phyloP scores from a whole-genome alignment of 2,888 invertebrate species.

The Acronicta aceris region DNA sequence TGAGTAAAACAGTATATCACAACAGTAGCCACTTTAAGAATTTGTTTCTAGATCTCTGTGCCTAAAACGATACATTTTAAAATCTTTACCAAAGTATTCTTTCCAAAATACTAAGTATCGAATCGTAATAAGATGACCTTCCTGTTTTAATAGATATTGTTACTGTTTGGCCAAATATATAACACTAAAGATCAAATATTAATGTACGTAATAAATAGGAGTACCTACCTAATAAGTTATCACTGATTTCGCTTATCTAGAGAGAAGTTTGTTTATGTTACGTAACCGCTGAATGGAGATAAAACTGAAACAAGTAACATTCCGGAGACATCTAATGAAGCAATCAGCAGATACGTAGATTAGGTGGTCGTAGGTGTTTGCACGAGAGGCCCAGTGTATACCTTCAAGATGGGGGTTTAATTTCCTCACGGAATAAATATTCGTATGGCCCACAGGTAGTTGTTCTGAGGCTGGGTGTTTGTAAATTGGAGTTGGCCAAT shows the following conservation, averaged over 20 bases:
- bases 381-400: conserved; percentile 9
- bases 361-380: conserved; percentile 7
- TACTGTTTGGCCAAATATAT: too few relatives aligned
- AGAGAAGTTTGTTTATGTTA: conserved; percentile 41
- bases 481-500: too few relatives aligned
- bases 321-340: conserved; percentile 47
- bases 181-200: not conserved
- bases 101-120: too few relatives aligned
- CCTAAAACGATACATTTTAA: not conserved
- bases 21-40: too few relatives aligned
- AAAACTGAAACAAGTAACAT: conserved; percentile 43
- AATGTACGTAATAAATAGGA: conserved; percentile 20
- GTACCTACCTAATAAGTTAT: conserved; percentile 8
- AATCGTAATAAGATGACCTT: too few relatives aligned
- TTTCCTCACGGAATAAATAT: too few relatives aligned
- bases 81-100: not conserved
- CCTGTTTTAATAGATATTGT: too few relatives aligned
- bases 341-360: conserved; percentile 46
- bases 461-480: too few relatives aligned
- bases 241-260: conserved; percentile 19
- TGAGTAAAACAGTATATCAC: too few relatives aligned
- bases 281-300: conserved; percentile 28
- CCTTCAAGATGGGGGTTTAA: too few relatives aligned
- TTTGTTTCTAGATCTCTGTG: too few relatives aligned
- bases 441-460: too few relatives aligned